Conservation (phyloP, 2,888 invertebrate genomes). For the Sphecodes monilicornis region DNA sequence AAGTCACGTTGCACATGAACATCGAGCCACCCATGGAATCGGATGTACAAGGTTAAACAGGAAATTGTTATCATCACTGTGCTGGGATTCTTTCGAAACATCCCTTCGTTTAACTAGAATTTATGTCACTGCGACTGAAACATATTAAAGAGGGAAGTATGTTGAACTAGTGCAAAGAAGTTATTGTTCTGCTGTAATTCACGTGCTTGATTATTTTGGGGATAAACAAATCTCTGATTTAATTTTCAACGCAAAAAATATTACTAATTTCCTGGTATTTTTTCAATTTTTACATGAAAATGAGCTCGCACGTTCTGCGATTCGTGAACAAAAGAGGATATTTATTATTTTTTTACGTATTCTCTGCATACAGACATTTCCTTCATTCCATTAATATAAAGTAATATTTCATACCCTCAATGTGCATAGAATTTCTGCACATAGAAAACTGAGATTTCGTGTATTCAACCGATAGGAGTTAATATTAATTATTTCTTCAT, state of each 20-base stretch:
- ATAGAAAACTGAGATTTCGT: neutral
- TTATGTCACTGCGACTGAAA: neutral
- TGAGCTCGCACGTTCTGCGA: neutral
- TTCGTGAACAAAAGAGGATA: neutral
- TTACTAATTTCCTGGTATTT: neutral
- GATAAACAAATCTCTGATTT: neutral
- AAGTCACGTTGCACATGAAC: slow-evolving; percentile 4
- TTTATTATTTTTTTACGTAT: neutral
- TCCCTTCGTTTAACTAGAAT: neutral
- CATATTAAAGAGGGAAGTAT: neutral
- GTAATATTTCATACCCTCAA: neutral
- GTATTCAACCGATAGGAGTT: neutral
- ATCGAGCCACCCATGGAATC: neutral
- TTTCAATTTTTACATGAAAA: neutral
- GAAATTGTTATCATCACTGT: neutral
- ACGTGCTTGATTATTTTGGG: neutral
- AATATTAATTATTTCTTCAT: neutral
- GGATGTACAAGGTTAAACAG: neutral
- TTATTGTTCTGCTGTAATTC: neutral
- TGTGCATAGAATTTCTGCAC: neutral
- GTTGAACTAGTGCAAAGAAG: neutral
- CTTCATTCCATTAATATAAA: neutral
- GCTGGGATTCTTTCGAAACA: neutral
- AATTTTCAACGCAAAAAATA: neutral
- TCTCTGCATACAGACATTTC: neutral